Evolutionary conservation across 2,113 vertebrate species (phyloP).

Genomic region (Semicossyphus pulcher): DNA sequence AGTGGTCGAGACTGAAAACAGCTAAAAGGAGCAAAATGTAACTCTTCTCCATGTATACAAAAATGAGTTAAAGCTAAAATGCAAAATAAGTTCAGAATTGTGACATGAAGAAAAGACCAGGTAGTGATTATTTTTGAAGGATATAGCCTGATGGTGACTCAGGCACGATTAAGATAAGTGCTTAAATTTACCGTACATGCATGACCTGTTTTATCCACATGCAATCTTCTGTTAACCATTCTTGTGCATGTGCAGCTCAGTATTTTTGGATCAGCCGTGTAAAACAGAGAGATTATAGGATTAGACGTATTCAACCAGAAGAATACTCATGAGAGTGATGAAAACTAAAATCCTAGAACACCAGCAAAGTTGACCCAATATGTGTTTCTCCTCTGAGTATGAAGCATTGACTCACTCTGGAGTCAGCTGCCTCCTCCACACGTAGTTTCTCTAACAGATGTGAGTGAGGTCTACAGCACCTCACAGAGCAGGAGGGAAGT

Average conservation of each 20-base stretch:
- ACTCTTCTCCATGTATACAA: too few relatives aligned
- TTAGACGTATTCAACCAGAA: not conserved
- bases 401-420: not conserved
- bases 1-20: too few relatives aligned
- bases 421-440: not conserved
- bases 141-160: too few relatives aligned
- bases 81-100: too few relatives aligned
- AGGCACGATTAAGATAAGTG: too few relatives aligned
- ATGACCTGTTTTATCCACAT: not conserved
- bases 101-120: too few relatives aligned
- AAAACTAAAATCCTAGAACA: not conserved
- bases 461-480: not conserved
- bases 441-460: not conserved
- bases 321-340: too few relatives aligned
- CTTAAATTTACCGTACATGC: not conserved
- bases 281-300: not conserved
- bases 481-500: conserved; percentile 10
- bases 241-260: not conserved
- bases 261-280: not conserved
- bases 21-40: too few relatives aligned
- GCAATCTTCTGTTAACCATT: not conserved
- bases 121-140: too few relatives aligned
- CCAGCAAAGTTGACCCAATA: not conserved
- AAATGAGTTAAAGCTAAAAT: too few relatives aligned
- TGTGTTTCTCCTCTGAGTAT: not conserved